phyloP scores from a whole-genome alignment of 2,113 vertebrate genomes.

The Gallinago media region DNA sequence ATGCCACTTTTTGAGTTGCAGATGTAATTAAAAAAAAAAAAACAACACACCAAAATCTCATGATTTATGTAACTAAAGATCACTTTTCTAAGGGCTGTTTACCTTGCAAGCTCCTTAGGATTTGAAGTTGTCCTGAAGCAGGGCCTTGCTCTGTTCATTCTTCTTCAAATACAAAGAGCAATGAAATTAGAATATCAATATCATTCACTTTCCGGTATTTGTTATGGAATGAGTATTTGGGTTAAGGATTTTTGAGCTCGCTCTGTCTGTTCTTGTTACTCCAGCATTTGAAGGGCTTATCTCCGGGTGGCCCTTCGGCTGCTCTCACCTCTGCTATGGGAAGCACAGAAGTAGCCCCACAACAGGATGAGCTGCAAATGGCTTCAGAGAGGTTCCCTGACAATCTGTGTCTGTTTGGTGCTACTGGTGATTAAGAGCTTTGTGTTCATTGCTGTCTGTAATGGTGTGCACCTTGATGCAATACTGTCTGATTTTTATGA shows the following conservation, averaged over 20 bases:
- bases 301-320: not conserved
- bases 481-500: not conserved
- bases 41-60: not conserved
- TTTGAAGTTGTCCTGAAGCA: not conserved
- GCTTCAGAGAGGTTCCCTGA: not conserved
- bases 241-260: not conserved
- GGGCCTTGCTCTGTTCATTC: not conserved
- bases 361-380: not conserved
- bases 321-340: not conserved
- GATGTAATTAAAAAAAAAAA: not conserved
- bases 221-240: not conserved
- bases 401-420: not conserved
- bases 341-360: not conserved
- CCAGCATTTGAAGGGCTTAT: not conserved
- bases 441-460: not conserved
- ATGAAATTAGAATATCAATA: not conserved
- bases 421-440: not conserved
- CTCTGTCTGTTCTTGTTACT: not conserved
- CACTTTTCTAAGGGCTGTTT: not conserved
- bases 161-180: not conserved
- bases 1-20: not conserved
- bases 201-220: not conserved
- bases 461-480: not conserved
- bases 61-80: not conserved
- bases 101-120: not conserved